Percentiles rank a stretch among this genome's conserved stretches.
Conservation (phyloP, 1,140 invertebrate species). For the Brachionus plicatilis region DNA sequence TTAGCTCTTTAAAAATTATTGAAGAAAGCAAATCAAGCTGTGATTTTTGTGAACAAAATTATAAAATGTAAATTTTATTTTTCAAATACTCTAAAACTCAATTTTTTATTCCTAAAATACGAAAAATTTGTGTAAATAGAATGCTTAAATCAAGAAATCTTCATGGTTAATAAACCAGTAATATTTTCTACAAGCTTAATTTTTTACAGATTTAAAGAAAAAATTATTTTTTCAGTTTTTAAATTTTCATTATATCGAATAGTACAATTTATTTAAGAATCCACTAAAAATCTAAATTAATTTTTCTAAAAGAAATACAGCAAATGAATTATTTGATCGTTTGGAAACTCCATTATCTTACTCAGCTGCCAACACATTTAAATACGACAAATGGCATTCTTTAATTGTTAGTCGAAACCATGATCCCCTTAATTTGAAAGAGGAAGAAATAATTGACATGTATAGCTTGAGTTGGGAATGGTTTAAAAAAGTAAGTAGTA, state of each 20-base stretch:
- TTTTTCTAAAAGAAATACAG: slow-evolving; percentile 7
- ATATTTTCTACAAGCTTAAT: too few species aligned
- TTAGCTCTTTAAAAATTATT: neutral
- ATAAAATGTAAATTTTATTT: neutral
- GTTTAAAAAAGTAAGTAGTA: slow-evolving; percentile 45
- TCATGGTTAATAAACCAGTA: too few species aligned
- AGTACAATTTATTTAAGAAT: too few species aligned
- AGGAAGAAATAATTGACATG: slow-evolving; percentile 50
- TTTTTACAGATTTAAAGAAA: too few species aligned
- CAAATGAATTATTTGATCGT: slow-evolving; percentile 45
- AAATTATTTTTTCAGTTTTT: too few species aligned
- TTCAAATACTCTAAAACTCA: neutral
- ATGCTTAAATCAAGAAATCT: too few species aligned
- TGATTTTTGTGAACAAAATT: slow-evolving; percentile 40
- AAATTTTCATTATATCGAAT: too few species aligned
- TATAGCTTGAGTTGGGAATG: slow-evolving; percentile 48
- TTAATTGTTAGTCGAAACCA: slow-evolving; percentile 55
- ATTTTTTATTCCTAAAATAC: neutral
- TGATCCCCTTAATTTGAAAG: slow-evolving; percentile 54
- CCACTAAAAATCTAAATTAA: neutral
- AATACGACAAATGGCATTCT: slow-evolving; percentile 57
- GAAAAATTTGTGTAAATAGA: too few species aligned
- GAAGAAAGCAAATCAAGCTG: slow-evolving; percentile 16
- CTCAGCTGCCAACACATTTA: slow-evolving; percentile 58
- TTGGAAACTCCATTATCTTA: slow-evolving; percentile 51